These are phyloP conservation scores for Charadrius vociferus DNA, from an alignment of 2,113 vertebrate species.

Conservation along the genomic window DNA sequence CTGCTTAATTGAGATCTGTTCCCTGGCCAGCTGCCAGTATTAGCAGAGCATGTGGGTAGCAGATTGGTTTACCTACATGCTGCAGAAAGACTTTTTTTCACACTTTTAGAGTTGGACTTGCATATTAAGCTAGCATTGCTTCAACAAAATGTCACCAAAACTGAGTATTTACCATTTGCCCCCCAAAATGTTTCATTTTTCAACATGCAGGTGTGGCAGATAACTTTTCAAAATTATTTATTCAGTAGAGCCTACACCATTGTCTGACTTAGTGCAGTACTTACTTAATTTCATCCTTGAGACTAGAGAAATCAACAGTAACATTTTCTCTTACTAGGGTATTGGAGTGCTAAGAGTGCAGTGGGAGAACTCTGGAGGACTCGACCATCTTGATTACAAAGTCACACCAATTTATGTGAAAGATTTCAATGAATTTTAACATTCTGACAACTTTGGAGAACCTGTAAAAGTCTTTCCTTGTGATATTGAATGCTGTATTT, in stretches of 20 bases:
- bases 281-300: background rate
- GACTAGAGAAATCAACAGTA: background rate
- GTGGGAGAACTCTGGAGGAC: background rate
- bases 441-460: background rate
- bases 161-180: background rate
- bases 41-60: slow-evolving; percentile 59
- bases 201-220: background rate
- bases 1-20: slow-evolving; percentile 75
- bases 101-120: background rate
- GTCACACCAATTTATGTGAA: background rate
- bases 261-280: background rate
- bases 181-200: background rate
- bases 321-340: background rate
- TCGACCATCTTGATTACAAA: background rate
- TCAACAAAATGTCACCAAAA: background rate
- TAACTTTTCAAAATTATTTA: background rate
- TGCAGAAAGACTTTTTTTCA: background rate
- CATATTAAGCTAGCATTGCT: background rate
- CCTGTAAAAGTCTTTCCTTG: background rate
- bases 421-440: background rate
- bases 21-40: slow-evolving; percentile 66
- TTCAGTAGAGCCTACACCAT: background rate
- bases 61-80: slow-evolving; percentile 35
- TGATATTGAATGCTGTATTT: background rate
- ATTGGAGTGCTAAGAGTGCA: background rate